Base-by-base conservation (phyloP, 2,888 invertebrate species). In the Apotomis capreana region DNA sequence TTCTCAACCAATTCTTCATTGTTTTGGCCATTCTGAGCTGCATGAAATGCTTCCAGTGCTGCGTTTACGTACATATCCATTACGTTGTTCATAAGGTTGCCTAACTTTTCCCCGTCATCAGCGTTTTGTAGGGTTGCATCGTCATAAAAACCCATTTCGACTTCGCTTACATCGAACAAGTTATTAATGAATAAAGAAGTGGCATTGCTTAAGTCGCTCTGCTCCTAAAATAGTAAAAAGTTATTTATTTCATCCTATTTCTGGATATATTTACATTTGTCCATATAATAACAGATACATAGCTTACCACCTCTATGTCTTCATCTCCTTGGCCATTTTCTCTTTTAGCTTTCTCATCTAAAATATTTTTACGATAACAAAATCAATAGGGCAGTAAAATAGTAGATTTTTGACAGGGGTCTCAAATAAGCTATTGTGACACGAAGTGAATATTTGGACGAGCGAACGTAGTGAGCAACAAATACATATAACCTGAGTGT, bases 321-420 rank as follows among this genome's bases (percentile, higher is more conserved):
- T 88, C 89, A 75, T 92, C 92, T n/a, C 92, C 92, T 84, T 91
- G 91, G 9, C 91, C 92, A 77, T 74, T 73, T 54, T 87, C 87
- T 49, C 64, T 73, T 73, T 78, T 82, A 71, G 68, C 58, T 70
- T 77, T 80, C 13, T 80, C 81, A 73, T 78, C 87, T 88, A 78
- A 71, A 82, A 79, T 44, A 60, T 36, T 55, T 55, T 46, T 49
- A 58, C 5, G 3, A 40, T 26, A 26, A 26, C 2, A 26, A 26
- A 26, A 26, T 26, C 26, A 26, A 26, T 26, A 26, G 26, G 2
- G 26, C 26, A 26, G 26, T 26, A 26, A 52, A 10, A 8, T 52
- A 4, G 52, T 52, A 8, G 44, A 26, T 26, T 26, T 26, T 26
- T 26, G 26, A 26, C 26, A 26, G 26, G 26, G 26, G 26, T 1